Evolutionary conservation across 1,140 invertebrate species (phyloP).

Genomic region (Zaprionus africanus): DNA sequence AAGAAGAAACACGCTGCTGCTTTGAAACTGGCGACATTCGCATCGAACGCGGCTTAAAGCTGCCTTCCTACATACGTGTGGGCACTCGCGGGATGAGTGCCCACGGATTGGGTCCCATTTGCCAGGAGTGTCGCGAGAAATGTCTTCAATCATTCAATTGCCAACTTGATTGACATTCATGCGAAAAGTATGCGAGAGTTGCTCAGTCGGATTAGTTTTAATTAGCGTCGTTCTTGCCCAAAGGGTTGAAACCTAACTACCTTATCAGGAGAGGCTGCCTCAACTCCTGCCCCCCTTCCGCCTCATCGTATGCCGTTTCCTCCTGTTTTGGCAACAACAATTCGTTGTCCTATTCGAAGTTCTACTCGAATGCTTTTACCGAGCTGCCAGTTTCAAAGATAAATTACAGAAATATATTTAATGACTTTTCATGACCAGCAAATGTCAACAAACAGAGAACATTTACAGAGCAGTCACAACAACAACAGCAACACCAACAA

Average conservation of each 20-base stretch:
- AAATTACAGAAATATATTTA: constrained; percentile 83
- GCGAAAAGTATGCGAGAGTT: constrained; percentile 68
- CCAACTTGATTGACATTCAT: constrained; percentile 78
- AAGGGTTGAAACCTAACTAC: constrained; percentile 50
- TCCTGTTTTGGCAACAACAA: constrained; percentile 11
- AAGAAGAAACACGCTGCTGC: constrained; percentile 12
- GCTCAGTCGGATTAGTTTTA: constrained; percentile 71
- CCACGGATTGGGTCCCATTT: constrained; percentile 39
- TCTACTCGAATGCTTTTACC: constrained; percentile 71
- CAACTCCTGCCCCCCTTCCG: background rate
- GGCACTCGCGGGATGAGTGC: constrained; percentile 14
- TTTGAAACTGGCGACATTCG: constrained; percentile 32
- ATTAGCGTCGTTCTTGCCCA: constrained; percentile 52
- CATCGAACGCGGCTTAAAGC: constrained; percentile 38
- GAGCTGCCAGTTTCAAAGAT: constrained; percentile 72
- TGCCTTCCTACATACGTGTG: background rate
- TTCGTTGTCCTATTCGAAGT: constrained; percentile 28
- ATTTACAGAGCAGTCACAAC: constrained; percentile 63
- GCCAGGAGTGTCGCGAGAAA: constrained; percentile 22
- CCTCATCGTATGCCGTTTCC: background rate
- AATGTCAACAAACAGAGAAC: constrained; percentile 78
- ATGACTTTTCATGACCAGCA: constrained; percentile 82
- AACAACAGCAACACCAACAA: constrained; percentile 15
- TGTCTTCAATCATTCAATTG: constrained; percentile 84
- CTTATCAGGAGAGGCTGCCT: background rate